phyloP scores from a whole-genome alignment of 2,888 invertebrate genomes.

The Dilophus febrilis region DNA sequence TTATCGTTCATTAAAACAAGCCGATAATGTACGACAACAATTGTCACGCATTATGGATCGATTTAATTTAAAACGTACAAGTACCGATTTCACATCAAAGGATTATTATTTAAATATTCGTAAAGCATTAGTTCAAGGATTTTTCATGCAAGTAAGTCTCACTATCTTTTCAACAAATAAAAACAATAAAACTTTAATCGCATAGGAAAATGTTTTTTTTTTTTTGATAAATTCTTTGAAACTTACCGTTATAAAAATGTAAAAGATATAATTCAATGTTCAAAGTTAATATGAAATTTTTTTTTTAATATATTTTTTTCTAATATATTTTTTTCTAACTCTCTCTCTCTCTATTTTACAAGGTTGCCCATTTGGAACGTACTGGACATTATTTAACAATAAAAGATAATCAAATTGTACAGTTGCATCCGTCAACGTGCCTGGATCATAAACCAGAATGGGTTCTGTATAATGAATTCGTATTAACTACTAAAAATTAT shows the following conservation, averaged over 20 bases:
- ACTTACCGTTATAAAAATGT: too few species aligned
- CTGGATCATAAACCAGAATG: slow-evolving; percentile 99
- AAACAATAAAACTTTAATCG: too few species aligned
- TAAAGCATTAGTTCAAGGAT: slow-evolving; percentile 94
- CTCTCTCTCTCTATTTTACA: slow-evolving; percentile 8
- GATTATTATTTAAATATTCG: slow-evolving; percentile 98
- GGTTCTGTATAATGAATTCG: slow-evolving; percentile 99
- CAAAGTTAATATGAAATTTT: slow-evolving; percentile 4
- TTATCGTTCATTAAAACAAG: slow-evolving; percentile 93
- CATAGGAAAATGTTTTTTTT: too few species aligned
- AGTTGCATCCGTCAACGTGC: slow-evolving; percentile 96
- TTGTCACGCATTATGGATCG: slow-evolving; percentile 97
- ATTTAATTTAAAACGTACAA: slow-evolving; percentile 80
- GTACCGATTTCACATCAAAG: slow-evolving; percentile 95
- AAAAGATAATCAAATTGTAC: slow-evolving; percentile 98
- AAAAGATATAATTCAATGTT: too few species aligned
- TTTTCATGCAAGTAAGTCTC: slow-evolving; percentile 94
- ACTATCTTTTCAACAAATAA: too few species aligned
- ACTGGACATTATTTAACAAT: slow-evolving; percentile 97
- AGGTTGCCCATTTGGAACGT: slow-evolving; percentile 93
- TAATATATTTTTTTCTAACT: background rate
- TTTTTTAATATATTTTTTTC: background rate
- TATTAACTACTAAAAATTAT: slow-evolving; percentile 97
- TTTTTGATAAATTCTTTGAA: too few species aligned
- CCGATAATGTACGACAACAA: slow-evolving; percentile 95